Conservation (phyloP, 2,888 invertebrate genomes). For the Diarsia dahlii region DNA sequence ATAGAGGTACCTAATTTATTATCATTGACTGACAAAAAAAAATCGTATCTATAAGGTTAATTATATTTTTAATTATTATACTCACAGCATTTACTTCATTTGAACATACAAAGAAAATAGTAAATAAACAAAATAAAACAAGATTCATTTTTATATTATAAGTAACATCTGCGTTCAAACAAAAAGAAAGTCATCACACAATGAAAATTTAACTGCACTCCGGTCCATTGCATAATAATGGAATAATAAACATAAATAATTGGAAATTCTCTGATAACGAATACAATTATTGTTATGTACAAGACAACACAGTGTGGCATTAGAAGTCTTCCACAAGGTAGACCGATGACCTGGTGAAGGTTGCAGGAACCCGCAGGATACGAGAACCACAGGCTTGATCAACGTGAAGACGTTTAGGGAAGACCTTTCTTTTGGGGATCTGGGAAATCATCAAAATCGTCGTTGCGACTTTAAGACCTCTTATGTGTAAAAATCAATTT, state of each 20-base stretch:
- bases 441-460: no score
- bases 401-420: not conserved
- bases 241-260: conserved; percentile 64
- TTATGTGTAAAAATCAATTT: no score
- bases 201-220: conserved; percentile 76
- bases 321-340: not conserved
- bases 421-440: no score
- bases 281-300: not conserved
- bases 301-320: not conserved
- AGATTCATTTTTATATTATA: conserved; percentile 80
- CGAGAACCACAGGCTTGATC: not conserved
- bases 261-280: conserved; percentile 66
- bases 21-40: not conserved
- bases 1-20: not conserved
- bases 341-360: not conserved
- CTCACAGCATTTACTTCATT: conserved; percentile 79
- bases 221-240: conserved; percentile 77
- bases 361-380: not conserved
- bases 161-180: conserved; percentile 70
- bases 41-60: not conserved
- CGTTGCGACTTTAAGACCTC: no score
- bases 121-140: conserved; percentile 79
- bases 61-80: conserved; percentile 34
- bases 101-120: conserved; percentile 71
- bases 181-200: conserved; percentile 65